phyloP scores from a whole-genome alignment of 2,888 invertebrate species.

The Cataglyphis rosenhaueri region DNA sequence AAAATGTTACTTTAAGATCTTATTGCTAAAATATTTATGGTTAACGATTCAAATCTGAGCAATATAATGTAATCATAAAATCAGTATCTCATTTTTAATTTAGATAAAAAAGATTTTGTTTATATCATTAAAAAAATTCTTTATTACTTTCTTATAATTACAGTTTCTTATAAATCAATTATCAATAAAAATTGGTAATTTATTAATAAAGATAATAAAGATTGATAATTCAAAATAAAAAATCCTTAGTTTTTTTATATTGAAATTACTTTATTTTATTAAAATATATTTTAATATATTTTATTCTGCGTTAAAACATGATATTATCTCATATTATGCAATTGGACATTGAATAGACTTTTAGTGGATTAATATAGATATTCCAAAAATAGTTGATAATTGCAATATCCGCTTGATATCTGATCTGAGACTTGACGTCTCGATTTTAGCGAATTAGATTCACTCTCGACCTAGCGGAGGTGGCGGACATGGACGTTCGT shows the following conservation, averaged over 20 bases:
- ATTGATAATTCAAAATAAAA: background rate
- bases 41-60: background rate
- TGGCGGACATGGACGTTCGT: conserved; percentile 4
- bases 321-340: background rate
- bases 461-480: background rate
- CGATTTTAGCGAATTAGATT: conserved; percentile 28
- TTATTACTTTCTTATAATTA: background rate
- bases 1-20: background rate
- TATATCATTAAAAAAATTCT: background rate
- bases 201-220: no score
- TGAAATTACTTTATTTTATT: background rate
- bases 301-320: background rate
- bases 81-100: background rate
- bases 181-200: no score
- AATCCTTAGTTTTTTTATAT: background rate
- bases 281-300: background rate
- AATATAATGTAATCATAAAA: background rate
- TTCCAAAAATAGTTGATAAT: conserved; percentile 6
- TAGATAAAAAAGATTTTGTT: background rate
- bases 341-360: background rate
- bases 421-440: background rate
- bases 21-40: background rate
- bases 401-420: background rate
- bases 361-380: conserved; percentile 2
- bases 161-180: background rate